Evolutionary conservation across 2,888 invertebrate species (phyloP).

Genomic region (Diplolepis rosae): DNA sequence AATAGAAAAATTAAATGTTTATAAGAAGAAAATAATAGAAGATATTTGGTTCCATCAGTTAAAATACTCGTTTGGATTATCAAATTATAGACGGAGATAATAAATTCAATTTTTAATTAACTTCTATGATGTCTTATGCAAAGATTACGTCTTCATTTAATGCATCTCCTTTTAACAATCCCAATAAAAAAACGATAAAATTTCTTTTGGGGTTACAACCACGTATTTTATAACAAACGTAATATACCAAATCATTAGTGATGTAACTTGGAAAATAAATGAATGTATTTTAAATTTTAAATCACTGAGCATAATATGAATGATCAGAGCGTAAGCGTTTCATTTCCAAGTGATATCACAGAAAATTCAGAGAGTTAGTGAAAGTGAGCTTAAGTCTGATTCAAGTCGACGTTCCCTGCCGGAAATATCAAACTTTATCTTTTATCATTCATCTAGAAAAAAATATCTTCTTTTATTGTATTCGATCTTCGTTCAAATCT

Average conservation of each 20-base stretch:
- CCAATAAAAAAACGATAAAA: background rate
- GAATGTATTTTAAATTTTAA: background rate
- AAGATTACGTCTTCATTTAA: background rate
- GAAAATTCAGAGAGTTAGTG: background rate
- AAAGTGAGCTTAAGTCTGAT: slow-evolving; percentile 6
- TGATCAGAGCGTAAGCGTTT: background rate
- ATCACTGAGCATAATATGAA: background rate
- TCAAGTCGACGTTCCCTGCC: background rate
- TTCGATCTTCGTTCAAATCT: background rate
- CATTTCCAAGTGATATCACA: background rate
- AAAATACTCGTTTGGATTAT: too few relatives aligned
- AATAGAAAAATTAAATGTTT: background rate
- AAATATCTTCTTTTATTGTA: slow-evolving; percentile 1
- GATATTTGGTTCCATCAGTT: too few relatives aligned
- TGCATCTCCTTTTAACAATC: background rate
- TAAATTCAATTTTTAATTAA: too few relatives aligned
- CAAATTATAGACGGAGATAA: too few relatives aligned
- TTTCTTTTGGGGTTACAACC: background rate
- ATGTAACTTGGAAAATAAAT: background rate
- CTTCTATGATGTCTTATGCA: background rate
- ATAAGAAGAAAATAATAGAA: background rate
- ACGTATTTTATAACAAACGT: background rate
- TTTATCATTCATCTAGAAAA: slow-evolving; percentile 2
- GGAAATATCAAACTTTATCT: slow-evolving; percentile 1
- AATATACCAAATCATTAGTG: background rate